Evolutionary conservation across 1,140 invertebrate genomes (phyloP).

Genomic region (Harpegnathos saltator): DNA sequence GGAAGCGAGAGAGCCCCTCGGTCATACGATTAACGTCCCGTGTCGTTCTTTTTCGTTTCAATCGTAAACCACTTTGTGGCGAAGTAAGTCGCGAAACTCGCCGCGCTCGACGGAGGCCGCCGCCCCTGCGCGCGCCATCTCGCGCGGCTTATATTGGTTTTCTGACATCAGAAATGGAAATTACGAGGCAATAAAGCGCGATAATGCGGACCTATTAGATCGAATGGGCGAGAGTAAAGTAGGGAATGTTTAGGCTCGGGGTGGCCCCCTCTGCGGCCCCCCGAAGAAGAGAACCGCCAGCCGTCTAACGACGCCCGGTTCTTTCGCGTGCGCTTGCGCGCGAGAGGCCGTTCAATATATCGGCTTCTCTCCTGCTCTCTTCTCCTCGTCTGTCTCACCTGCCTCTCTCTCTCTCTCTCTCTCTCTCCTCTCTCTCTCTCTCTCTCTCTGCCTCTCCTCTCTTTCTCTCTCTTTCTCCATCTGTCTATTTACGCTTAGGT

Average conservation of each 20-base stretch:
- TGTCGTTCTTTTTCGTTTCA: constrained; percentile 53
- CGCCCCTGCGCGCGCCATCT: constrained; percentile 35
- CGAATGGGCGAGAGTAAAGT: constrained; percentile 50
- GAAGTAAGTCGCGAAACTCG: constrained; percentile 63
- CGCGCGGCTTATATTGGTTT: constrained; percentile 61
- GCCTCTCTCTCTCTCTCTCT: neutral
- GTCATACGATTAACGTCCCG: constrained; percentile 41
- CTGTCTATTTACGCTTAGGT: too few relatives aligned
- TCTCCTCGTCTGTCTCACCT: too few relatives aligned
- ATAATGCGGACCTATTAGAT: constrained; percentile 70
- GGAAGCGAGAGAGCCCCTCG: neutral
- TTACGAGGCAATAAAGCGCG: constrained; percentile 70
- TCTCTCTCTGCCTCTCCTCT: too few relatives aligned
- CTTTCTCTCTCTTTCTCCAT: too few relatives aligned
- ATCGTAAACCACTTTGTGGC: constrained; percentile 70
- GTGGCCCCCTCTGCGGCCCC: constrained; percentile 24
- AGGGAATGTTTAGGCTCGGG: constrained; percentile 42
- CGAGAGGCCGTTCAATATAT: constrained; percentile 40
- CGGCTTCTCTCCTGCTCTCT: neutral
- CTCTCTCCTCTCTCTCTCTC: too few relatives aligned
- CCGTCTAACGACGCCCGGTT: constrained; percentile 62
- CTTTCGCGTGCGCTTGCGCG: constrained; percentile 17
- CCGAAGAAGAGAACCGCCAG: constrained; percentile 23
- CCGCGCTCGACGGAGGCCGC: neutral
- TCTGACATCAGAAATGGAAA: constrained; percentile 65